Conservation (phyloP, 2,888 invertebrate genomes). For the Cataglyphis rosenhaueri region DNA sequence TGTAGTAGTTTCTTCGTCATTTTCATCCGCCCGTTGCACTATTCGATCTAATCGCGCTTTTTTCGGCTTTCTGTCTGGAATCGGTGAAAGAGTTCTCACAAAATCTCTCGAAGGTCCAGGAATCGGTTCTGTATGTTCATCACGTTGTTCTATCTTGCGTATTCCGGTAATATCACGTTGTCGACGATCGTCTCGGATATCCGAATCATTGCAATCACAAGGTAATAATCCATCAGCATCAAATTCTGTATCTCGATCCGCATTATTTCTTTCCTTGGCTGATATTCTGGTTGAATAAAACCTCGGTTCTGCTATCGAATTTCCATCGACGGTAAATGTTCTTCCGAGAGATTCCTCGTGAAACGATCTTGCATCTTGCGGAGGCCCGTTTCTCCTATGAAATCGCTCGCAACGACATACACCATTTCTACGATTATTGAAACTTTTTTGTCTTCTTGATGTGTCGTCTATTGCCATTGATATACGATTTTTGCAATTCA, state of each 20-base stretch:
- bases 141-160: slow-evolving; percentile 12
- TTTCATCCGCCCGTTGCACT: not conserved
- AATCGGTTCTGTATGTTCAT: not conserved
- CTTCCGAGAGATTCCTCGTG: not conserved
- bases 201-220: not conserved
- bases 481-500: slow-evolving; percentile 14
- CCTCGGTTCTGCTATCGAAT: not conserved
- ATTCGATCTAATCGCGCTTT: not conserved
- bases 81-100: no score
- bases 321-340: not conserved
- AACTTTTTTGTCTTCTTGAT: not conserved
- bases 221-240: not conserved
- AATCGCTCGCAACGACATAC: not conserved
- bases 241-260: not conserved
- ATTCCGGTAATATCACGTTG: not conserved
- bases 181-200: not conserved
- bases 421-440: not conserved
- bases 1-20: slow-evolving; percentile 11
- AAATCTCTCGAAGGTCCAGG: slow-evolving; percentile 11
- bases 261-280: not conserved
- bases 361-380: not conserved
- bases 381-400: not conserved
- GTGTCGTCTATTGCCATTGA: not conserved
- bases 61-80: not conserved
- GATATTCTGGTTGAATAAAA: slow-evolving; percentile 23